Evolutionary conservation across 23 tunicate genomes (phyloP).

Genomic region (Phallusia fumigata): DNA sequence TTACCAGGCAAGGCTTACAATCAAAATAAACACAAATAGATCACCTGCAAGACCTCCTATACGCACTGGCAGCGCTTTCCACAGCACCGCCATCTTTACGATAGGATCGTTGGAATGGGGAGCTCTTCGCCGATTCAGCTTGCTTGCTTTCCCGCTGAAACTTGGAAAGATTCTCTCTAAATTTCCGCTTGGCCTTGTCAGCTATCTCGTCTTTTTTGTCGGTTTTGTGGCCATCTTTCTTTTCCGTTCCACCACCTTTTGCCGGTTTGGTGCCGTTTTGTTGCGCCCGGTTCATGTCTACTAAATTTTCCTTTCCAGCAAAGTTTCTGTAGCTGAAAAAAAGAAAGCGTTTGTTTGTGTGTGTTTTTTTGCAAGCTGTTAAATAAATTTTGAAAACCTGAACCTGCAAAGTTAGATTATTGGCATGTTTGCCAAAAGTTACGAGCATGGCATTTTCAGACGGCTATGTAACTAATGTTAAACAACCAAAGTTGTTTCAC

Average conservation of each 20-base stretch:
- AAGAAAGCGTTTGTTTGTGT: neutral
- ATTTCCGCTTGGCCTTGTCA: slow-evolving; percentile 40
- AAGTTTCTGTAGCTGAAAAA: neutral
- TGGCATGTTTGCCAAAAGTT: too few species aligned
- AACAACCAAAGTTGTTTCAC: too few species aligned
- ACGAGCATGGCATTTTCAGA: too few species aligned
- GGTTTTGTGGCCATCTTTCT: neutral
- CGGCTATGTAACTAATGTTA: too few species aligned
- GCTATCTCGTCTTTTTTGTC: slow-evolving; percentile 36
- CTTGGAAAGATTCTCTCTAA: slow-evolving; percentile 44
- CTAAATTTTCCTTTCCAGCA: neutral
- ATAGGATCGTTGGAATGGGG: slow-evolving; percentile 40
- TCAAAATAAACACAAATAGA: too few species aligned
- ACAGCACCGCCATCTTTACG: neutral
- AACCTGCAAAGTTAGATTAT: too few species aligned
- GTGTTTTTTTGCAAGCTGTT: too few species aligned
- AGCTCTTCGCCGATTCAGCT: neutral
- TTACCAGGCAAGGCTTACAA: too few species aligned
- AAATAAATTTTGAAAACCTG: too few species aligned
- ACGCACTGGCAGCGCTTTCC: neutral
- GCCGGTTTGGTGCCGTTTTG: neutral
- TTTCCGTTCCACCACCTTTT: neutral
- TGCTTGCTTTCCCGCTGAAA: slow-evolving; percentile 46
- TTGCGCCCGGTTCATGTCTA: neutral
- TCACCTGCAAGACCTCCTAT: slow-evolving; percentile 26